Conservation (phyloP, 1,140 invertebrate species). For the Penaeus japonicus region DNA sequence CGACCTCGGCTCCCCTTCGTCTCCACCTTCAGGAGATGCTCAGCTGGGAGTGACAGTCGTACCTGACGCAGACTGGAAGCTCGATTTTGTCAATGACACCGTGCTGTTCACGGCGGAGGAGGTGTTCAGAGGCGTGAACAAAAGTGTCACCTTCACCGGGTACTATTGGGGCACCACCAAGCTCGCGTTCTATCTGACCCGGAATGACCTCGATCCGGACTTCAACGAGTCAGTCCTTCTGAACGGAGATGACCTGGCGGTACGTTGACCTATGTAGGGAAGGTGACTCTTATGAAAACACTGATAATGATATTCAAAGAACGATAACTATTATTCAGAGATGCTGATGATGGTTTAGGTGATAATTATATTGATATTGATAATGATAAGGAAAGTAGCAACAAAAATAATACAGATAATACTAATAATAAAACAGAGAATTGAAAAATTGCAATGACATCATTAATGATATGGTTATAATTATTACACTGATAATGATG, state of each 20-base stretch:
- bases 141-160: neutral
- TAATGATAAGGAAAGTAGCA: too few species aligned
- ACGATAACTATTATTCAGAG: too few species aligned
- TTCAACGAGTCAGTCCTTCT: neutral
- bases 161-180: constrained; percentile 14
- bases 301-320: too few species aligned
- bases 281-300: too few species aligned
- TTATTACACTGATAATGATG: too few species aligned
- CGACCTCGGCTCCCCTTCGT: neutral
- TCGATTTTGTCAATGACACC: constrained; percentile 4
- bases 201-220: neutral
- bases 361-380: too few species aligned
- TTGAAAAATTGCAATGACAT: too few species aligned
- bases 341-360: too few species aligned
- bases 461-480: too few species aligned
- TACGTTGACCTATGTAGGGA: neutral
- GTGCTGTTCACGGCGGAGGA: constrained; percentile 29
- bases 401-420: too few species aligned
- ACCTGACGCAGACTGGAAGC: constrained; percentile 22
- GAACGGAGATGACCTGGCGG: neutral
- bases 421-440: too few species aligned
- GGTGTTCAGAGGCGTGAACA: neutral
- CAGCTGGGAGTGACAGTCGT: constrained; percentile 19
- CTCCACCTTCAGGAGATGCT: neutral
- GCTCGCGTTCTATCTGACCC: constrained; percentile 16